phyloP scores from a whole-genome alignment of 2,113 vertebrate genomes.

The Melospiza melodia region DNA sequence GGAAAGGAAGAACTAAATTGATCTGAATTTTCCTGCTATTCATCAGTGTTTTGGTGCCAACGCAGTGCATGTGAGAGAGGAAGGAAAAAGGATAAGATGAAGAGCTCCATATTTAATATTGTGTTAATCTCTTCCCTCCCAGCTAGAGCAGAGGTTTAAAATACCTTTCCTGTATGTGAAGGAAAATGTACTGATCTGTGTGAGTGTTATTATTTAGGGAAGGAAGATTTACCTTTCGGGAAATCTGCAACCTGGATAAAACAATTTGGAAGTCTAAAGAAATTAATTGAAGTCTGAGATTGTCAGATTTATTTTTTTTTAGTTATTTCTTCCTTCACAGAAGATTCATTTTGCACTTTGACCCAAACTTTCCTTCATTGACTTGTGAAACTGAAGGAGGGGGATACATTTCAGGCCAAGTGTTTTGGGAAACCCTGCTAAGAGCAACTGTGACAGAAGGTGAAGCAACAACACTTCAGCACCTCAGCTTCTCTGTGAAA shows the following conservation, averaged over 20 bases:
- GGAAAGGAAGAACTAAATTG: conserved; percentile 2
- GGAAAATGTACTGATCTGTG: not conserved
- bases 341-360: not conserved
- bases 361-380: not conserved
- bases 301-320: not conserved
- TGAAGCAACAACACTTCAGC: not conserved
- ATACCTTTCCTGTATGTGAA: not conserved
- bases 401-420: not conserved
- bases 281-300: not conserved
- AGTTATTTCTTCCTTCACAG: not conserved
- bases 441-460: not conserved
- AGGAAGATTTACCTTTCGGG: not conserved
- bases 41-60: not conserved
- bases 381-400: not conserved
- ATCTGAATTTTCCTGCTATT: not conserved
- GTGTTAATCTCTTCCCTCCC: not conserved
- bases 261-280: not conserved
- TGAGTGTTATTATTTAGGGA: not conserved
- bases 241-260: not conserved
- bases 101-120: not conserved
- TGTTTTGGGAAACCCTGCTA: not conserved
- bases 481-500: not conserved
- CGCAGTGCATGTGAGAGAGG: not conserved
- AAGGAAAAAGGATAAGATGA: not conserved
- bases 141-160: not conserved